Evolutionary conservation across 1,140 invertebrate genomes (phyloP).

Genomic region (Microplitis mediator): DNA sequence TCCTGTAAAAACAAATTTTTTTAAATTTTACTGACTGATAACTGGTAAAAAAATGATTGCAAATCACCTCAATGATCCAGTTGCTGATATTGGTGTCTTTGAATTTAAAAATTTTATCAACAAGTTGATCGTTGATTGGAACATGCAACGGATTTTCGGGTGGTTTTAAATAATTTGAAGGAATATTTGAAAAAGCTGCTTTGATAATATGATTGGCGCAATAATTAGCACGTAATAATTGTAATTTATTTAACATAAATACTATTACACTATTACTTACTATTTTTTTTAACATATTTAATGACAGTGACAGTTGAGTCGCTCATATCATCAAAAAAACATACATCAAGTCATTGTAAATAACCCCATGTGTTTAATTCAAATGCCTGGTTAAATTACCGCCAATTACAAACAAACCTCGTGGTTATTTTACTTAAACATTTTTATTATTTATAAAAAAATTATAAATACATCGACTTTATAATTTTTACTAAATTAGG

Average conservation of each 20-base stretch:
- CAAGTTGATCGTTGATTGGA: constrained; percentile 44
- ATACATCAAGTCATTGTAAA: too few species aligned
- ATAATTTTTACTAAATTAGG: too few species aligned
- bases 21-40: constrained; percentile 18
- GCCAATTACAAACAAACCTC: too few species aligned
- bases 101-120: constrained; percentile 55
- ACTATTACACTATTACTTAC: not conserved
- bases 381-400: too few species aligned
- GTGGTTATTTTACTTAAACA: too few species aligned
- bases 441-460: too few species aligned
- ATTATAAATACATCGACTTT: too few species aligned
- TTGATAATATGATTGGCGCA: too few species aligned
- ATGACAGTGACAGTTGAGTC: constrained; percentile 6
- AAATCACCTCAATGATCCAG: constrained; percentile 61
- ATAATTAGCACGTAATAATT: not conserved
- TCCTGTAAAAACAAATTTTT: constrained; percentile 49
- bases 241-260: too few species aligned
- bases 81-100: constrained; percentile 57
- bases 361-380: too few species aligned
- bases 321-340: too few species aligned
- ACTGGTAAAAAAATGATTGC: not conserved
- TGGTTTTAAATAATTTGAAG: not conserved
- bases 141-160: not conserved
- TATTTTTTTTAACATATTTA: not conserved
- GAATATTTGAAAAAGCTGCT: not conserved